Conservation (phyloP, 2,888 invertebrate species). For the Acronicta psi region DNA sequence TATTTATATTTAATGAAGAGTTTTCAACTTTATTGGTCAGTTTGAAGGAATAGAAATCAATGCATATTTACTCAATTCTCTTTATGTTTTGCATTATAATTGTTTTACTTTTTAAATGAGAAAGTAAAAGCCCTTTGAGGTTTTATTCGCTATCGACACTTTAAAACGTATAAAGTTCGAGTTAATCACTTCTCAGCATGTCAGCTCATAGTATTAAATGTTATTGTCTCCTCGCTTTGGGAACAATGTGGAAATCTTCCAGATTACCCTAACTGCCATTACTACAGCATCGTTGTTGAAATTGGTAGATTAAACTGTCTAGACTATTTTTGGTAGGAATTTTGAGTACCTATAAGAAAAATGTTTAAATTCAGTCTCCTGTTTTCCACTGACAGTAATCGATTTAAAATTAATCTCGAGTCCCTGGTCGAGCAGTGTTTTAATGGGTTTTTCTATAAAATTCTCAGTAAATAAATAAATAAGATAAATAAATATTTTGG, state of each 20-base stretch:
- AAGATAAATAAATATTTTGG: too few relatives aligned
- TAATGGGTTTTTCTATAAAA: too few relatives aligned
- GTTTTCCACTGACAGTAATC: too few relatives aligned
- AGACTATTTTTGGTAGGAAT: slow-evolving; percentile 19
- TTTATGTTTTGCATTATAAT: not conserved
- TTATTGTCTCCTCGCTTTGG: slow-evolving; percentile 46
- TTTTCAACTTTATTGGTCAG: too few relatives aligned
- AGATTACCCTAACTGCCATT: slow-evolving; percentile 52
- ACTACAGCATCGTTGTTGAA: slow-evolving; percentile 31
- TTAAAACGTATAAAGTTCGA: slow-evolving; percentile 39
- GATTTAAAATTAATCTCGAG: too few relatives aligned
- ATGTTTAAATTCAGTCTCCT: not conserved
- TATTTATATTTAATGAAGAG: too few relatives aligned
- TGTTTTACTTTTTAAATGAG: too few relatives aligned
- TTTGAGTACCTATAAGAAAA: not conserved
- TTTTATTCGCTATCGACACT: slow-evolving; percentile 15
- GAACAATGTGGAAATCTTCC: slow-evolving; percentile 55
- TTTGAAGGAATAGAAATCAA: too few relatives aligned
- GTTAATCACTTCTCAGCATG: slow-evolving; percentile 45
- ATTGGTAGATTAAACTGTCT: slow-evolving; percentile 28
- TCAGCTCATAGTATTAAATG: slow-evolving; percentile 48
- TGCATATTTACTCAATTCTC: not conserved
- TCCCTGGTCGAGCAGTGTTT: too few relatives aligned
- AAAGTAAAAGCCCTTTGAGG: too few relatives aligned
- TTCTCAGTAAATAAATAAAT: too few relatives aligned